Percentiles rank a stretch among this genome's conserved stretches.
Evolutionary conservation across 2,797 vertebrate species (phyloP).

Genomic region (Cottoperca gobio): DNA sequence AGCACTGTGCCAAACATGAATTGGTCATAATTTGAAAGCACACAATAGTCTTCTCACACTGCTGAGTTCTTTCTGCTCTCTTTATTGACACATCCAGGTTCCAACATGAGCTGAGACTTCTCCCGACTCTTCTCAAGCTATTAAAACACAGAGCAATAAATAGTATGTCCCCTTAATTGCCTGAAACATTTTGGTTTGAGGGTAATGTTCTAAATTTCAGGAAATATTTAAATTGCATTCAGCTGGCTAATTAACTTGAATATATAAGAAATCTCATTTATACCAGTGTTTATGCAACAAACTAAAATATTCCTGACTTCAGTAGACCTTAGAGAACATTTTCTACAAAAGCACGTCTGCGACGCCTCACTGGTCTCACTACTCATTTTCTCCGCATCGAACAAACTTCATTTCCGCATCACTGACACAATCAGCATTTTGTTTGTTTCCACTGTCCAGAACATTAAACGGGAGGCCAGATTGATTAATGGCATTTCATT

Average conservation of each 20-base stretch:
- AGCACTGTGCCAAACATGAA: constrained; percentile 33
- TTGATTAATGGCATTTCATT: constrained; percentile 82
- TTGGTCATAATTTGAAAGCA: constrained; percentile 58
- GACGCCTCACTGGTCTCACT: constrained; percentile 22
- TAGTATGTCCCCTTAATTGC: constrained; percentile 39
- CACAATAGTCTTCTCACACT: constrained; percentile 30
- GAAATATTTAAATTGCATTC: constrained; percentile 42
- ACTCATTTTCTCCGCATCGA: constrained; percentile 11
- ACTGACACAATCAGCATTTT: constrained; percentile 61
- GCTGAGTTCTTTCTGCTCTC: constrained; percentile 21
- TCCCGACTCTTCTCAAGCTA: constrained; percentile 18
- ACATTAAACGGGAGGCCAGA: constrained; percentile 67
- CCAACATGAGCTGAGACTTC: constrained; percentile 7
- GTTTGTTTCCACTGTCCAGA: constrained; percentile 69
- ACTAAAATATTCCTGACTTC: constrained; percentile 26
- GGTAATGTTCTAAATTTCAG: constrained; percentile 34
- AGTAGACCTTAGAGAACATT: constrained; percentile 43
- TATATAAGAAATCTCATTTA: background rate
- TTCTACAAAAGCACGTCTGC: constrained; percentile 19
- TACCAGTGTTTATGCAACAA: constrained; percentile 32
- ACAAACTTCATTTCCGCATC: constrained; percentile 52
- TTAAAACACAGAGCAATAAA: constrained; percentile 30
- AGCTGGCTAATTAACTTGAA: constrained; percentile 47
- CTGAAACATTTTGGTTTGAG: constrained; percentile 27
- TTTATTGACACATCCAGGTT: constrained; percentile 46